Base-by-base conservation (phyloP, 2,113 vertebrate species). In the Oophaga pumilio region DNA sequence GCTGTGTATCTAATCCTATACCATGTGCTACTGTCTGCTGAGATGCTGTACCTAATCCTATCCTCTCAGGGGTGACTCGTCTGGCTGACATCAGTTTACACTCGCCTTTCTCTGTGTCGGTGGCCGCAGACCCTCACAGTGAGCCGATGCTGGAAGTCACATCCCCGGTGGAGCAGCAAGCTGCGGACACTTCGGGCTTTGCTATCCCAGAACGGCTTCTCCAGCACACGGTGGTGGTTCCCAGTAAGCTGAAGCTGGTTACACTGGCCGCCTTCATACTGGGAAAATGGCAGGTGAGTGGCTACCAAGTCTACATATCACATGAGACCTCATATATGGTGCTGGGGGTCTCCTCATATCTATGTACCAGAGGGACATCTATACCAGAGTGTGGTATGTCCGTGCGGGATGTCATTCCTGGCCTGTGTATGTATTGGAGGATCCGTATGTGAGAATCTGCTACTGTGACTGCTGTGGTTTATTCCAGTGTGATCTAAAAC, bases 221-320 rank as follows among this genome's bases (percentile, higher is more conserved):
- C 57, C 98, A 99, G 91, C 94, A 96, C 0, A 91, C 96, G 59
- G 68, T 96, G 3, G n/a, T 99, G 85, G 97, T 99, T 78, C 98
- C 98, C 89, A 97, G 97, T 93, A 99, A 99, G 89, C 62, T 99
- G 89, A 92, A 95, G 14, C 96, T 99, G 15, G 98, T 99, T 57
- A 97, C 94, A 0, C 94, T 99, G 84, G 96, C 97, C 0, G 95
- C 97, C 24, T 98, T 99, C 91, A 93, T 99, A 64, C 93, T 99
- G 85, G 95, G 94, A 89, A 97, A 96, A 80, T 97, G 96, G 92
- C 96, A 96, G 96, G 98, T 99, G 77, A 89, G 92, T 6, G 12
- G 13, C 33, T 43, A 5, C 33, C 33, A 43, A 15, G 14, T 24
- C 62, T 24, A 8, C 1, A n/a, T 66, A 66, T 66, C 10, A 10